Percentiles rank a stretch among this genome's conserved stretches.
Conservation (phyloP, 2,888 invertebrate species). For the Lobophora halterata region DNA sequence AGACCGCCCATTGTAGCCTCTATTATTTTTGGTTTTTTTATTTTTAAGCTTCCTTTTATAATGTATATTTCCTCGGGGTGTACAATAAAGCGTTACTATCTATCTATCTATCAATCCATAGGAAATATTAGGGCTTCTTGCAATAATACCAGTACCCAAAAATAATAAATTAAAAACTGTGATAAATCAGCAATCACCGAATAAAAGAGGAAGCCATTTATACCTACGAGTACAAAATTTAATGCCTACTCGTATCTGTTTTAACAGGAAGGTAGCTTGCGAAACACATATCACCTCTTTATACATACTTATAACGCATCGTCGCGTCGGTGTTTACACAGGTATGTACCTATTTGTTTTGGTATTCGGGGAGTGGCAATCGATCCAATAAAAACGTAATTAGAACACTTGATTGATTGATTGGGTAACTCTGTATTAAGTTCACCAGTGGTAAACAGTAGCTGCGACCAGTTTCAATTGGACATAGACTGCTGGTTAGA, state of each 20-base stretch:
- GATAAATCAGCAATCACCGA: neutral
- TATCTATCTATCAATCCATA: too few relatives aligned
- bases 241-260: conserved; percentile 9
- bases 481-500: too few relatives aligned
- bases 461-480: neutral
- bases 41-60: too few relatives aligned
- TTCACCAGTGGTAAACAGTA: neutral
- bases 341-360: conserved; percentile 14
- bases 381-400: conserved; percentile 7
- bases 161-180: too few relatives aligned
- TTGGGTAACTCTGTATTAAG: conserved; percentile 11
- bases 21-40: too few relatives aligned
- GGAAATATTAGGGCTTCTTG: too few relatives aligned
- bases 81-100: too few relatives aligned
- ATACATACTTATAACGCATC: conserved; percentile 4
- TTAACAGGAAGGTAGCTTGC: conserved; percentile 18
- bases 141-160: too few relatives aligned
- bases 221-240: conserved; percentile 4
- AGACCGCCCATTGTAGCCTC: too few relatives aligned
- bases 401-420: conserved; percentile 20
- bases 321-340: conserved; percentile 13
- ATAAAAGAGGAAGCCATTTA: conserved; percentile 21
- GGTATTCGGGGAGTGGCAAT: conserved; percentile 15
- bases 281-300: conserved; percentile 9
- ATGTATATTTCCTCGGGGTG: too few relatives aligned